phyloP scores from a whole-genome alignment of 2,797 vertebrate species.

The Sitta carolinensis region DNA sequence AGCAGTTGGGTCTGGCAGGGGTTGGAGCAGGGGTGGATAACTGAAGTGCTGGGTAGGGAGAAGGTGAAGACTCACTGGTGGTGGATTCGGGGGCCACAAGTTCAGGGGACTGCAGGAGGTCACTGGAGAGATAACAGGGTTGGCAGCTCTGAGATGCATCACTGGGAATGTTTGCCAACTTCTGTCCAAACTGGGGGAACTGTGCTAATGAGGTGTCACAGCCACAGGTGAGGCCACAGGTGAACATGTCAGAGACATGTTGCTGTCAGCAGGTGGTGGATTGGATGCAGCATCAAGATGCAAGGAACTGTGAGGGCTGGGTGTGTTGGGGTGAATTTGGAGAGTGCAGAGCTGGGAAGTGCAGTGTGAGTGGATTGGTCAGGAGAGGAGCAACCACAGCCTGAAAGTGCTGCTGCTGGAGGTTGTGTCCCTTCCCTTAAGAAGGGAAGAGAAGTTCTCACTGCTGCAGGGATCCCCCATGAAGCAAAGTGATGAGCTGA shows the following conservation, averaged over 20 bases:
- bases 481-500: not conserved
- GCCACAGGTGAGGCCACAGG: not conserved
- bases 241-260: no score
- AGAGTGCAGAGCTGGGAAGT: not conserved
- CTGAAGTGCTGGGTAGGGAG: not conserved
- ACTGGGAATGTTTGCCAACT: not conserved
- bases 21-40: not conserved
- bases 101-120: accelerated
- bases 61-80: not conserved
- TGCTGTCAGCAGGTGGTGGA: not conserved
- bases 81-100: not conserved
- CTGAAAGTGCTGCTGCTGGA: not conserved
- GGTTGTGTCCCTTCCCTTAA: not conserved
- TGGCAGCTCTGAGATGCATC: not conserved
- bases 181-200: not conserved
- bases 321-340: not conserved
- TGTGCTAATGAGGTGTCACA: not conserved
- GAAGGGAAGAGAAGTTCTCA: not conserved
- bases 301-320: not conserved
- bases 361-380: accelerated
- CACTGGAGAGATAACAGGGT: not conserved
- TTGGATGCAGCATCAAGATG: not conserved
- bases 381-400: not conserved
- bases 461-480: not conserved
- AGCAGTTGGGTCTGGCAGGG: not conserved